phyloP scores from a whole-genome alignment of 2,888 invertebrate species.

The Sabatieria punctata region DNA sequence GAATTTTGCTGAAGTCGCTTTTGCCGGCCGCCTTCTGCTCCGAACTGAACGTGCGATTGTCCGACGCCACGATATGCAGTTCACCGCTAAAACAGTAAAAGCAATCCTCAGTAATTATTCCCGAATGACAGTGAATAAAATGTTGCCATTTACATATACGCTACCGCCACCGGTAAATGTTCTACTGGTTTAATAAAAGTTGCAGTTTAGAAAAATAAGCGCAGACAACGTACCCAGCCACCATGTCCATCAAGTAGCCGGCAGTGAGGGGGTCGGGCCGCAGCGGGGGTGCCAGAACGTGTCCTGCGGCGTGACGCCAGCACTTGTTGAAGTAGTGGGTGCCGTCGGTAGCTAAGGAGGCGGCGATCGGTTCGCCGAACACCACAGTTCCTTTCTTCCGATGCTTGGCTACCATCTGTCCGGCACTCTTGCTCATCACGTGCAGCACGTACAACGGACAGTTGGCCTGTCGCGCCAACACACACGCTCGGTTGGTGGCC shows the following conservation, averaged over 20 bases:
- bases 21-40: slow-evolving; percentile 69
- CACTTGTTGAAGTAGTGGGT: slow-evolving; percentile 64
- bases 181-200: no score
- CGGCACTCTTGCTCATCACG: slow-evolving; percentile 70
- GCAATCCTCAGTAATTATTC: background rate
- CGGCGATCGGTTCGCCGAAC: slow-evolving; percentile 77
- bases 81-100: slow-evolving; percentile 50
- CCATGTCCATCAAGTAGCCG: slow-evolving; percentile 56
- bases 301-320: slow-evolving; percentile 76
- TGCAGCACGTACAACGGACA: slow-evolving; percentile 78
- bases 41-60: slow-evolving; percentile 80
- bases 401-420: slow-evolving; percentile 53
- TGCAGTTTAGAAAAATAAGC: no score
- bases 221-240: slow-evolving; percentile 58
- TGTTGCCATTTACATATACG: no score
- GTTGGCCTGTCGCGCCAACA: slow-evolving; percentile 63
- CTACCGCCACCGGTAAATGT: no score
- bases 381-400: slow-evolving; percentile 43
- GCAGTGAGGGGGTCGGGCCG: slow-evolving; percentile 73
- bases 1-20: slow-evolving; percentile 62
- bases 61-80: slow-evolving; percentile 76
- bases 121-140: no score
- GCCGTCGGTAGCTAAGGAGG: slow-evolving; percentile 53
- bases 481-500: slow-evolving; percentile 75
- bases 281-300: slow-evolving; percentile 84